Conservation (phyloP, 2,888 invertebrate species). For the Tenthredo mesomela region DNA sequence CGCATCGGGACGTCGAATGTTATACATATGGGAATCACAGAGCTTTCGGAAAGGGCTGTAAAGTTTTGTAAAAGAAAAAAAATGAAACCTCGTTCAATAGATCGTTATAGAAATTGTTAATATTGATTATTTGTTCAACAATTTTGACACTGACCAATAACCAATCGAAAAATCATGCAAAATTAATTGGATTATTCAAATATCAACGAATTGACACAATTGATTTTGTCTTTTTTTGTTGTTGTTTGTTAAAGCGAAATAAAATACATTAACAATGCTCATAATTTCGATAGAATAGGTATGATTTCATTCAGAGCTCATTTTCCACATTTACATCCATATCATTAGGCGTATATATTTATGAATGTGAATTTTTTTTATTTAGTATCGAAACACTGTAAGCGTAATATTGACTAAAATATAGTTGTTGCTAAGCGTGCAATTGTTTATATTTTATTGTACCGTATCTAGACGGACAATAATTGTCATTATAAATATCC, state of each 20-base stretch:
- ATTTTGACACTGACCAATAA: constrained; percentile 3
- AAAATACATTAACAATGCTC: not conserved
- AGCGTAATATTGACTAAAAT: constrained; percentile 45
- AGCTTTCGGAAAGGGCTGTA: not conserved
- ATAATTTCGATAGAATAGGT: not conserved
- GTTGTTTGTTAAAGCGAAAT: not conserved
- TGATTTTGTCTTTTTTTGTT: not conserved
- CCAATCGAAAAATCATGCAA: not conserved
- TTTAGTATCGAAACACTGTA: constrained; percentile 25
- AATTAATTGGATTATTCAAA: not conserved
- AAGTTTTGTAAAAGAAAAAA: not conserved
- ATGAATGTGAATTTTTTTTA: not conserved
- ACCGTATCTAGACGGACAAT: not conserved
- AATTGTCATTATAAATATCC: not conserved
- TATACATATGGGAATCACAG: not conserved
- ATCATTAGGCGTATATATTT: not conserved
- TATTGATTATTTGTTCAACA: not conserved
- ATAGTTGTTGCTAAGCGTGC: constrained; percentile 32
- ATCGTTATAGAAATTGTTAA: not conserved
- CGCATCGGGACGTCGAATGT: not conserved
- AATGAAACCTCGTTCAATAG: not conserved
- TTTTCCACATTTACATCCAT: not conserved
- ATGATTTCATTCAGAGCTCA: not conserved
- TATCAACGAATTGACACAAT: not conserved
- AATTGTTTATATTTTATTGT: constrained; percentile 37